Base-by-base conservation (phyloP, 2,113 vertebrate genomes). In the Arenaria interpres region DNA sequence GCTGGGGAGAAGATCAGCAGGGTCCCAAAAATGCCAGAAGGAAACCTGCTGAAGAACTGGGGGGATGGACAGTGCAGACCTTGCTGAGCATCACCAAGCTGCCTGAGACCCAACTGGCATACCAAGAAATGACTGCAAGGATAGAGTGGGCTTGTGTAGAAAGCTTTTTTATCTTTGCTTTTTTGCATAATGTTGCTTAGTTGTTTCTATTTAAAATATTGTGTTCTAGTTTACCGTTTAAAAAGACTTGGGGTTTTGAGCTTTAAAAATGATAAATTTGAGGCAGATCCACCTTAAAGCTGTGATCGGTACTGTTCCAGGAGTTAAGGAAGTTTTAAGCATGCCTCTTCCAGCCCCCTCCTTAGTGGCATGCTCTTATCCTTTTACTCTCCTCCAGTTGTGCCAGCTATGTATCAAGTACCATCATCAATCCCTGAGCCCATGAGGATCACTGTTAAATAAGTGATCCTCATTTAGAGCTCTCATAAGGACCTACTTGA, bases 171-270 rank as follows among this genome's bases (percentile, higher is more conserved):
- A 8, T 45, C 76, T 76, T 72, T 43, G 4, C 10, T 77, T 21
- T 69, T 76, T 63, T 37, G 46, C 33, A 57, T 67, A 46, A 35
- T 22, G 27, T 39, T 84, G 25, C 59, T 95, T 12, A 35, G 17
- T 63, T 90, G n/a, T 71, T 96, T 75, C 69, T 75, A 10, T 89
- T 94, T 89, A 64, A 87, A 91, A 48, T 71, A 5, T 57, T 90
- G 59, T 41, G 51, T 60, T 37, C 64, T 87, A 43, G 17, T 71
- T 90, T 85, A 30, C 28, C 24, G 23, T 79, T 77, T 51, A 66
- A 64, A 45, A 83, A 30, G 35, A 45, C 39, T 51, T 50, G 16
- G 8, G 12, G 16, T 69, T 83, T 91, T 27, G 23, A 85, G 33
- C 30, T 68, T 51, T 27, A 62, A 92, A 64, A 30, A 67, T 0